These are phyloP conservation scores for Simalia tracyae DNA, from an alignment of 2,797 vertebrate genomes.

Conservation along the genomic window DNA sequence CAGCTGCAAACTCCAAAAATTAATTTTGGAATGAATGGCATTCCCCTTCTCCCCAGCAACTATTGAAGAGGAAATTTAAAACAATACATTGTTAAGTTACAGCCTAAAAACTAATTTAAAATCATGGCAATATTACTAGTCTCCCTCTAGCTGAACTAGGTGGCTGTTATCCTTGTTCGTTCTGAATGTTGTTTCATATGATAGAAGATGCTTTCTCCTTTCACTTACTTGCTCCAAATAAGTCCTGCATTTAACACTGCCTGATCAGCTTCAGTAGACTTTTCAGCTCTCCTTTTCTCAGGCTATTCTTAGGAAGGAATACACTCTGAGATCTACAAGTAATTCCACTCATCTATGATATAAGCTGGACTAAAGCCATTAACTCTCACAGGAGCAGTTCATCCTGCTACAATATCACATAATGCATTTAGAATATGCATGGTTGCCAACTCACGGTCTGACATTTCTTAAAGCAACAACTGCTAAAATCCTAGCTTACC, in stretches of 20 bases:
- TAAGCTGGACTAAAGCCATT: not conserved
- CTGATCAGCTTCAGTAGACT: not conserved
- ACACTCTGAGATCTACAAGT: slow-evolving; percentile 2
- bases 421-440: not conserved
- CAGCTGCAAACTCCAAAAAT: not conserved
- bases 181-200: not conserved
- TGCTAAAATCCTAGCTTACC: not conserved
- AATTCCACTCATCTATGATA: slow-evolving; percentile 7
- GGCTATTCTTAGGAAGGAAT: slow-evolving; percentile 14
- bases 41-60: not conserved
- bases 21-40: not conserved
- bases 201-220: not conserved
- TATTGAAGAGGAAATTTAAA: not conserved
- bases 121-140: not conserved
- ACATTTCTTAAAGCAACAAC: slow-evolving; percentile 17
- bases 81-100: not conserved
- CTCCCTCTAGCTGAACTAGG: not conserved
- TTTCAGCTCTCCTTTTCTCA: not conserved
- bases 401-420: slow-evolving; percentile 9
- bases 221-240: not conserved
- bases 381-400: slow-evolving; percentile 3
- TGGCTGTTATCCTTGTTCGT: not conserved
- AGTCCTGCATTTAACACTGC: not conserved
- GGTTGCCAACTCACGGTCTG: not conserved
- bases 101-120: not conserved